Evolutionary conservation across 2,797 vertebrate genomes (phyloP).

Genomic region (Protosalanx chinensis): DNA sequence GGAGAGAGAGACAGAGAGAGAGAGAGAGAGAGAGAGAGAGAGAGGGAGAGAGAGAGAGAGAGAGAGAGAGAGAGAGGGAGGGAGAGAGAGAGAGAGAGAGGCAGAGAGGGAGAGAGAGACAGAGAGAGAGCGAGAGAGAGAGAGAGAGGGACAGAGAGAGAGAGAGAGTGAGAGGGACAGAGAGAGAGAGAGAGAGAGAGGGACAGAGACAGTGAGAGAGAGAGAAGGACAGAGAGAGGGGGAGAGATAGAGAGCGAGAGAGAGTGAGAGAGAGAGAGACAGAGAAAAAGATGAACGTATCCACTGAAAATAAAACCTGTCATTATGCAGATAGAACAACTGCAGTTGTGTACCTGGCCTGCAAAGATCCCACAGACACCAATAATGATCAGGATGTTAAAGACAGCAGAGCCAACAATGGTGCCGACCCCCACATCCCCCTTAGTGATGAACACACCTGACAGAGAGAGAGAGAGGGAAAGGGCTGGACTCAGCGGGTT

Average conservation of each 20-base stretch:
- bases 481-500: neutral
- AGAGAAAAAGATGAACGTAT: neutral
- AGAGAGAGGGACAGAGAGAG: neutral
- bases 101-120: neutral
- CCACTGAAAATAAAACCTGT: neutral
- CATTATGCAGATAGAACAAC: neutral
- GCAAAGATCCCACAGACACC: slow-evolving; percentile 77
- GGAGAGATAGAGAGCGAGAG: neutral
- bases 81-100: neutral
- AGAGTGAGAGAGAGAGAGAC: neutral
- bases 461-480: neutral
- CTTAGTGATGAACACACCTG: slow-evolving; percentile 80
- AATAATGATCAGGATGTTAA: slow-evolving; percentile 80
- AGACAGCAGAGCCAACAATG: slow-evolving; percentile 78
- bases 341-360: slow-evolving; percentile 62
- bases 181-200: slow-evolving; percentile 9
- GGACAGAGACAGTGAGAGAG: neutral
- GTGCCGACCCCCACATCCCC: slow-evolving; percentile 78
- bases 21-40: neutral
- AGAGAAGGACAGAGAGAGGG: neutral
- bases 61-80: slow-evolving; percentile 6
- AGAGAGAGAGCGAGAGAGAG: neutral
- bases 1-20: neutral
- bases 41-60: too few species aligned
- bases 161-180: neutral